Evolutionary conservation across 2,113 vertebrate species (phyloP), one percentile per base, ranked within the genome.

Genomic region (Acrocephalus arundinaceus): DNA sequence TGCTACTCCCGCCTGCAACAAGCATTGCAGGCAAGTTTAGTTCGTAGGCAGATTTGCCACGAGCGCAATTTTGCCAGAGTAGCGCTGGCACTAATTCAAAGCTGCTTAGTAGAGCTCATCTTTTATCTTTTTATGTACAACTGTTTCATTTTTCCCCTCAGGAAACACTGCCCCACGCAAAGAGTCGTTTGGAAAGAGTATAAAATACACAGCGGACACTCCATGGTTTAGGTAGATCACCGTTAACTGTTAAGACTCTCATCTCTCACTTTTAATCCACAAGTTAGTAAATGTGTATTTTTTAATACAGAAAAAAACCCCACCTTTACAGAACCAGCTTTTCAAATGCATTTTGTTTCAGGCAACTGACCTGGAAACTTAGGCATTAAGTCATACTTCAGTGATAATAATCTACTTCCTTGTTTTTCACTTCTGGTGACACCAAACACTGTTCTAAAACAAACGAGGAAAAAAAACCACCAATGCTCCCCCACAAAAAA

Each of bases 21-120:
- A 37, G 14, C 3, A 23, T 0, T 10, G 13, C 52, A 7, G 28
- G 2, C 2, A 20, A 2, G 4, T 43, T 15, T 1, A 15, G 7
- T 30, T 19, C 5, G 1, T 1, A 62, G 23, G 28, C 24, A 10
- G 17, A 21, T 15, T 30, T 21, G 6, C 5, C 23, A 3, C 0
- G 6, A 49, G 28, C 43, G 55, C 35, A 3, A 1, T 8, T 13
- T 9, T 21, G 15, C 20, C 59, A 3, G 6, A 8, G 1, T 1
- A 13, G 7, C 49, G 20, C 30, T 2, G 15, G 19, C 2, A 20
- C 17, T 12, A 15, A 2, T 5, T 2, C n/a, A 35, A 24, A 12
- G 21, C 10, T 16, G 52, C 4, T 5, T 13, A 35, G 8, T 2
- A 54, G 17, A 63, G 35, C 23, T 66, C 46, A 2, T 35, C 2